Conservation (phyloP, 2,113 vertebrate genomes). For the Calypte anna region DNA sequence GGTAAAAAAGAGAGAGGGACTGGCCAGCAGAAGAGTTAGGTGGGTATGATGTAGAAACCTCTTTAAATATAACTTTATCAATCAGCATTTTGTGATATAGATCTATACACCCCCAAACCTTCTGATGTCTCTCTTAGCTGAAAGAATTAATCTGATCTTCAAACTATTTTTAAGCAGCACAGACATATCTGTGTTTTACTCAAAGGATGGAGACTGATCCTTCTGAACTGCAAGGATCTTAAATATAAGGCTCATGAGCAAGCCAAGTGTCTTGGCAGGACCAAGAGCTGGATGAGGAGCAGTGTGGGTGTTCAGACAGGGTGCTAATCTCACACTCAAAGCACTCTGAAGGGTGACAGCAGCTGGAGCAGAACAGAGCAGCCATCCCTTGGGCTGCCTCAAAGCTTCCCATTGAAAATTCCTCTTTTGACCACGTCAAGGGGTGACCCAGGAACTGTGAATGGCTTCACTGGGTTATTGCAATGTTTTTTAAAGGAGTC, state of each 20-base stretch:
- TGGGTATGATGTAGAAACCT: background rate
- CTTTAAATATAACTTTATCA: background rate
- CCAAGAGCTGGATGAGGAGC: rapidly evolving
- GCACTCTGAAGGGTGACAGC: background rate
- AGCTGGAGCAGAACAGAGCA: too few species aligned
- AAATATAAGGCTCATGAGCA: background rate
- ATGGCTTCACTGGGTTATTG: background rate
- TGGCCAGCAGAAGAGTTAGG: background rate
- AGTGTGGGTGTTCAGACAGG: rapidly evolving
- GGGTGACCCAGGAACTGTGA: background rate
- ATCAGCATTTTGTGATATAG: rapidly evolving
- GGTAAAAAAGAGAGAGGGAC: too few species aligned
- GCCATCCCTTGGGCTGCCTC: background rate
- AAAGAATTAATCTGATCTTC: background rate
- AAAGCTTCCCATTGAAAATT: background rate
- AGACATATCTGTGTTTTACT: background rate
- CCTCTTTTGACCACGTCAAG: rapidly evolving
- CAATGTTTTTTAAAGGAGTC: rapidly evolving
- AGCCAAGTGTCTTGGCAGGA: background rate
- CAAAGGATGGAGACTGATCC: background rate
- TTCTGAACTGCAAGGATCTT: background rate
- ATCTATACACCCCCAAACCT: background rate
- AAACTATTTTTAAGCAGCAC: background rate
- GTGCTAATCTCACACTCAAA: too few species aligned
- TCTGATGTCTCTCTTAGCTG: background rate